Evolutionary conservation across 2,888 invertebrate species (phyloP), one percentile per base, ranked within the genome.

Genomic region (Diarsia dahlii): DNA sequence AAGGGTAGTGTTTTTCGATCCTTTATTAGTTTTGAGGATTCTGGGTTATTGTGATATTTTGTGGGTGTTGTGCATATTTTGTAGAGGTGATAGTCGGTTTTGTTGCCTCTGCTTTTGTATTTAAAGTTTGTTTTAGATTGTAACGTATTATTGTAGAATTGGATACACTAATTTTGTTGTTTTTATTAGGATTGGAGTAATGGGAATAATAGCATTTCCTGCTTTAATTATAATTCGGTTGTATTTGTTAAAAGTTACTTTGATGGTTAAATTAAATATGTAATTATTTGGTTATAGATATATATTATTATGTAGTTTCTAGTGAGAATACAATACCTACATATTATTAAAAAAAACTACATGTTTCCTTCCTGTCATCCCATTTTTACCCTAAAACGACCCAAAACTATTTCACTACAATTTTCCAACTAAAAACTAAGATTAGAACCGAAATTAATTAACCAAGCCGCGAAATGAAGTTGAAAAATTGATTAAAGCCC

Each of bases 401-500:
- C 39, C 15, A 28, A 71, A 71, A 71, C 64, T 71, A 82, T 78
- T 60, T 1, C 39, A 46, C 52, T 68, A 74, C 39, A 83, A 83
- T 71, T 50, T 63, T 8, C 70, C 54, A 71, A 79, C 86, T 71
- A 79, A 89, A 88, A 88, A 88, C 79, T 80, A 88, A 85, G 84
- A 83, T 82, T 84, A 82, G 75, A 84, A 78, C 82, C 84, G 87
- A 90, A 91, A 91, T 90, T 92, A 92, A 92, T 91, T 90, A 91
- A 91, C 87, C 88, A 86, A 88, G 89, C 89, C 90, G 89, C 88
- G 89, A 92, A 94, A 94, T 92, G 91, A 93, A 94, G 93, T 95
- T 94, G 92, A 95, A 95, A 95, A 95, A 95, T 94, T 95, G 94
- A 94, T 94, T 94, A 95, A 94, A 94, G 90, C 93, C 88, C 90